Conservation (phyloP, 53 echinoderm and acorn worm species). For the Temnopleurus reevesii region DNA sequence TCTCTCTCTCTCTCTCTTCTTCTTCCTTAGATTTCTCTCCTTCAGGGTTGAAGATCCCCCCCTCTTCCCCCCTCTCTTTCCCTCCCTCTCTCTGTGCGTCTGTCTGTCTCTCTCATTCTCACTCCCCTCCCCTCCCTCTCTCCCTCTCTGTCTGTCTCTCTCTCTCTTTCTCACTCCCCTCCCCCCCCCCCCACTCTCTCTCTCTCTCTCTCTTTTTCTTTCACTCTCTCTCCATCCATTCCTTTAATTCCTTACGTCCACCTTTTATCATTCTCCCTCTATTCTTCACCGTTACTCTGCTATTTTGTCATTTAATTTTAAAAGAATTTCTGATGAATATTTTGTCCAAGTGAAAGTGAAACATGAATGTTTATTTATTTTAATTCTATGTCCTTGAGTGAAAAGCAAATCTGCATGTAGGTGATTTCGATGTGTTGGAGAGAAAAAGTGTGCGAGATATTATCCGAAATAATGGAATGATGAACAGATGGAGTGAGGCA, state of each 20-base stretch:
- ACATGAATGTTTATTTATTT: too few species aligned
- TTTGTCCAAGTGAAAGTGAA: too few species aligned
- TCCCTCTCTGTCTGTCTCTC: neutral
- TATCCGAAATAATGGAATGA: neutral
- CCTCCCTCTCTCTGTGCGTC: neutral
- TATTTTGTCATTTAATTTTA: too few species aligned
- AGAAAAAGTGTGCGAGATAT: too few species aligned
- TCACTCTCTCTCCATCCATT: neutral
- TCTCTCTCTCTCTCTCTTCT: neutral
- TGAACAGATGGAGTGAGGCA: neutral
- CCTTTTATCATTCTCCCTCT: neutral
- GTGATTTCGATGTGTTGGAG: too few species aligned
- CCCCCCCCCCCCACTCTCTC: neutral
- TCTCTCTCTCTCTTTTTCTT: neutral
- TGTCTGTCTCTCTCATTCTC: neutral
- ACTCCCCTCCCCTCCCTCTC: neutral
- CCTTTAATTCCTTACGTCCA: too few species aligned
- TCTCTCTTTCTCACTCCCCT: neutral
- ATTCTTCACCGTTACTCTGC: neutral
- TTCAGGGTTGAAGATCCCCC: too few species aligned
- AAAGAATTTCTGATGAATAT: too few species aligned
- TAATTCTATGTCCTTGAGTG: too few species aligned
- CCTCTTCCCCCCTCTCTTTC: neutral
- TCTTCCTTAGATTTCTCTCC: neutral
- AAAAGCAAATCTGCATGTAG: too few species aligned